Evolutionary conservation across 2,888 invertebrate species (phyloP), one percentile per base, ranked within the genome.

Genomic region (Portevinia maculata): DNA sequence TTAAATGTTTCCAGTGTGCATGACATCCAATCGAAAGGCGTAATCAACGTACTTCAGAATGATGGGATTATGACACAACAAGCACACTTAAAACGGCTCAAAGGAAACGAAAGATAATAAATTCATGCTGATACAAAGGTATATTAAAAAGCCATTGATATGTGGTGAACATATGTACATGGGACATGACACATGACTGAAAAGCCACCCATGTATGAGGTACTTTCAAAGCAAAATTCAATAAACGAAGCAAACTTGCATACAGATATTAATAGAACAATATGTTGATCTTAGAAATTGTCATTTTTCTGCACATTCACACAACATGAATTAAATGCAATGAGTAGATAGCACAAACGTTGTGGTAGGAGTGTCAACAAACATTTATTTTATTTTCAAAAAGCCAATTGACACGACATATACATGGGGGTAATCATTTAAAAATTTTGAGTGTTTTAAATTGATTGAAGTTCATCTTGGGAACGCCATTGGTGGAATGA

Each of bases 171-270:
- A 65, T n/a, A n/a, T n/a, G n/a, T n/a, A n/a, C n/a, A n/a, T n/a
- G n/a, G n/a, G n/a, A n/a, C n/a, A n/a, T n/a, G n/a, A n/a, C 64
- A 53, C 44, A 19, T 6, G 44, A 19, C 59, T 52, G 32, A 50
- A 55, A 71, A 64, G n/a, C 15, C 46, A 48, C 15, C 37, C 41
- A 48, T 37, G n/a, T n/a, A n/a, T n/a, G 28, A 48, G 53, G 62
- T 67, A 48, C 50, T 76, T 81, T 64, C 70, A 50, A 70, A 76
- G 59, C 5, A 59, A 70, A 76, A 53, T 39, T 70, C 32, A 65
- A 52, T 44, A 30, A 62, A 55, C 37, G 30, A 65, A 78, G 11
- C 32, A 57, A 64, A 46, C 7, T 24, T 24, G 11, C 59, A 8
- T 59, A 59, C 24, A 44, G 59, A 11, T 60, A 53, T 37, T 60